Conservation (phyloP, 2,888 invertebrate genomes). For the Drosophila anceps region DNA sequence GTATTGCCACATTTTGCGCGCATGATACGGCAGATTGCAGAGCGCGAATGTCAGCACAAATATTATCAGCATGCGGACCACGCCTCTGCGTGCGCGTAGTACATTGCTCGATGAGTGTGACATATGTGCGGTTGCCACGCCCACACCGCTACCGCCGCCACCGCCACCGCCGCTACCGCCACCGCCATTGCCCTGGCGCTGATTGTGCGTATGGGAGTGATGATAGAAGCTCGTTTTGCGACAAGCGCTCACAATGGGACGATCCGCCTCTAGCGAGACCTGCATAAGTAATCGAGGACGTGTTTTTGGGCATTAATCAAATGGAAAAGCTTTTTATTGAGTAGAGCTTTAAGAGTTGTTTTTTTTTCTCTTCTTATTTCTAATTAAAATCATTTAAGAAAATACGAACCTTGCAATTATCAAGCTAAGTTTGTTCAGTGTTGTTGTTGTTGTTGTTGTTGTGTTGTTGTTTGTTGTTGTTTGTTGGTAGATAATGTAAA, state of each 20-base stretch:
- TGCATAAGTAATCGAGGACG: conserved; percentile 62
- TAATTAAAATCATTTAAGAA: background rate
- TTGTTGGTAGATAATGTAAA: conserved; percentile 35
- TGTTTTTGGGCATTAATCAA: conserved; percentile 24
- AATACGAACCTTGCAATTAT: conserved; percentile 78
- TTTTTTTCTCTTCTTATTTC: no score
- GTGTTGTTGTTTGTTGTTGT: conserved; percentile 35
- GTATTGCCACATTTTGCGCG: conserved; percentile 94
- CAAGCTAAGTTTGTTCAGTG: conserved; percentile 65
- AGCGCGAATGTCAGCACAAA: conserved; percentile 95
- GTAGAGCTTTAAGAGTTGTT: background rate
- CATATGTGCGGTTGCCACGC: conserved; percentile 86
- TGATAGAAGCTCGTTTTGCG: conserved; percentile 84
- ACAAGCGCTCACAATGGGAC: conserved; percentile 84
- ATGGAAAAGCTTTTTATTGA: background rate
- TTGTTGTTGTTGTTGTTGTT: conserved; percentile 29
- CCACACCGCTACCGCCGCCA: conserved; percentile 30
- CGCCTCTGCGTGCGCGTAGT: conserved; percentile 92
- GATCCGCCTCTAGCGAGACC: conserved; percentile 85
- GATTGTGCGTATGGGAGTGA: conserved; percentile 82
- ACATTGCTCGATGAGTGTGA: conserved; percentile 91
- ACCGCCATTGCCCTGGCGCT: conserved; percentile 79
- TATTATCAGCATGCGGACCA: conserved; percentile 95
- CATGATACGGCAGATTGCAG: conserved; percentile 96
- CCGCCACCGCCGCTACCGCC: conserved; percentile 74